Evolutionary conservation across 2,797 vertebrate genomes (phyloP).

Genomic region (Catamblyrhynchus diadema): DNA sequence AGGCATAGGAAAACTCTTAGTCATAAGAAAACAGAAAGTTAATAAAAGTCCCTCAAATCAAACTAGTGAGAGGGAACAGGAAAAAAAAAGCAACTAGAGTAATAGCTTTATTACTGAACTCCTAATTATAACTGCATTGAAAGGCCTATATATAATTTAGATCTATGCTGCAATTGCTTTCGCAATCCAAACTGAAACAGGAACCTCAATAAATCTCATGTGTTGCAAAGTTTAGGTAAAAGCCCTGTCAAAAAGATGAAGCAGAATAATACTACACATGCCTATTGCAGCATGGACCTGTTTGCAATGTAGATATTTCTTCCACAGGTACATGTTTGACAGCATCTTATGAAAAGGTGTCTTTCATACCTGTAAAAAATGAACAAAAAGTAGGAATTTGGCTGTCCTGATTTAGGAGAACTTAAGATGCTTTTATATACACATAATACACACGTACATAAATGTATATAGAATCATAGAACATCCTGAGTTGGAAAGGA

Average conservation of each 20-base stretch:
- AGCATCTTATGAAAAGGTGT: background rate
- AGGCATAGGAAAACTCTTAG: background rate
- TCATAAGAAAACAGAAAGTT: background rate
- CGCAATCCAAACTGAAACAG: background rate
- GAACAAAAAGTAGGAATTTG: background rate
- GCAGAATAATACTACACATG: background rate
- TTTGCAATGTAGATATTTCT: background rate
- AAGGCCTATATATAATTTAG: background rate
- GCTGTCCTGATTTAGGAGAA: background rate
- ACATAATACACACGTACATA: rapidly evolving
- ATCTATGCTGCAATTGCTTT: background rate
- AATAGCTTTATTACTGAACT: background rate
- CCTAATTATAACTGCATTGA: background rate
- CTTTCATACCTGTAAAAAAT: background rate
- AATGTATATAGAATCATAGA: background rate
- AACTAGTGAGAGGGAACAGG: background rate
- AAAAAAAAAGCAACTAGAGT: background rate
- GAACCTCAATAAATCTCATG: background rate
- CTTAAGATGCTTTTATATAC: background rate
- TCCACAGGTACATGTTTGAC: background rate
- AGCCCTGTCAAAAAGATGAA: background rate
- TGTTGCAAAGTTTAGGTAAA: background rate
- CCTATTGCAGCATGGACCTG: background rate
- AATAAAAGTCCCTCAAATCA: background rate
- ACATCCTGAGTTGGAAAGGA: background rate